Conservation (phyloP, 23 tunicate species). For the Trididemnum clinides region DNA sequence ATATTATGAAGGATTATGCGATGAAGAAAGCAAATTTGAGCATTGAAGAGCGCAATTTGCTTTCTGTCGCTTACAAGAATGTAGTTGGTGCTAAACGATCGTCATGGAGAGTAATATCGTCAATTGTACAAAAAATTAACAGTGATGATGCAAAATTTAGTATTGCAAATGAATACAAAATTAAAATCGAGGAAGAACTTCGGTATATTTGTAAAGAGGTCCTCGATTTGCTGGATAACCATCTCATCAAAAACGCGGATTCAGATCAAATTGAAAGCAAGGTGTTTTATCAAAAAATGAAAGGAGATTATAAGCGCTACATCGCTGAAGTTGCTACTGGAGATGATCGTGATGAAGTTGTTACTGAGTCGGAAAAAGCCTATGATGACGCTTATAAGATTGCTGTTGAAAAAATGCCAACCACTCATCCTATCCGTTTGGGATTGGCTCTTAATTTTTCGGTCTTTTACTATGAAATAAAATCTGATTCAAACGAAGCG, state of each 20-base stretch:
- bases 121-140: constrained; percentile 53
- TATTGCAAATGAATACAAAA: constrained; percentile 48
- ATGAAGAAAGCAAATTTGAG: background rate
- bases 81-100: constrained; percentile 72
- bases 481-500: constrained; percentile 40
- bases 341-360: constrained; percentile 35
- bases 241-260: constrained; percentile 7
- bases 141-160: background rate
- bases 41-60: constrained; percentile 28
- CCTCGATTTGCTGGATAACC: constrained; percentile 17
- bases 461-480: constrained; percentile 73
- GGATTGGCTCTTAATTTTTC: constrained; percentile 76
- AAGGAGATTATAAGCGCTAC: constrained; percentile 68
- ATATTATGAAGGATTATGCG: constrained; percentile 5
- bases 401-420: background rate
- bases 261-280: constrained; percentile 19
- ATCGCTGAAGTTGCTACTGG: constrained; percentile 75
- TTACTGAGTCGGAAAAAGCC: constrained; percentile 36
- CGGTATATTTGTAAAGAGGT: constrained; percentile 52
- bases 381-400: constrained; percentile 33
- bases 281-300: constrained; percentile 74
- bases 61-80: constrained; percentile 49
- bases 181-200: constrained; percentile 59
- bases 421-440: constrained; percentile 74
- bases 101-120: constrained; percentile 77